Evolutionary conservation across 1,140 invertebrate genomes (phyloP), one percentile per base, ranked within the genome.

Genomic region (Anadara kagoshimensis): DNA sequence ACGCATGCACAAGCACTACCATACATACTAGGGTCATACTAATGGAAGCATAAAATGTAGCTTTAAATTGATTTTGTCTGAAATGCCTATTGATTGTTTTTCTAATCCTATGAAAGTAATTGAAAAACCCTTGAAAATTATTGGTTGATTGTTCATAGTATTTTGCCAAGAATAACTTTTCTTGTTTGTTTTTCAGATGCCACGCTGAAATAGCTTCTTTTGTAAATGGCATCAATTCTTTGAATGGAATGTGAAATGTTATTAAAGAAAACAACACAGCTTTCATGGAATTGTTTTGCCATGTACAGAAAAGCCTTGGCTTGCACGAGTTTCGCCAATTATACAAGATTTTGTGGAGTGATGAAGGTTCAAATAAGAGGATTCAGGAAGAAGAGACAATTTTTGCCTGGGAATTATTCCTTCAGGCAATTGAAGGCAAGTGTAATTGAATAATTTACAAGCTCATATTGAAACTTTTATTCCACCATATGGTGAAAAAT

Each of bases 371-470:
- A 8, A 54, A 54, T n/a, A 20, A 2, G n/a, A 54, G 24, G 8
- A 20, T 20, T 54, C 24, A 22, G 10, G 51, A 54, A n/a, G 51
- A 54, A 22, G 51, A 20, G 10, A 54, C 51, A n/a, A 8, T 54
- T n/a, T 54, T 20, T 54, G 51, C 51, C 11, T 54, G 51, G 51
- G 51, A 54, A 3, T 22, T 54, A n/a, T 54, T 54, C 24, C 18
- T 53, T 5, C 51, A 53, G 18, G 51, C 51, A 53, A n/a, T 53
- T 53, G 51, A 53, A 53, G 51, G 51, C 22, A 53, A 53, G n/a
- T n/a, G n/a, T n/a, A n/a, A n/a, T n/a, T n/a, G n/a, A n/a, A n/a
- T n/a, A n/a, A n/a, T n/a, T n/a, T n/a, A n/a, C n/a, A n/a, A n/a
- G n/a, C n/a, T n/a, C n/a, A n/a, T n/a, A n/a, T n/a, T n/a, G n/a